Conservation (phyloP, 2,797 vertebrate genomes). For the Zalophus californianus region DNA sequence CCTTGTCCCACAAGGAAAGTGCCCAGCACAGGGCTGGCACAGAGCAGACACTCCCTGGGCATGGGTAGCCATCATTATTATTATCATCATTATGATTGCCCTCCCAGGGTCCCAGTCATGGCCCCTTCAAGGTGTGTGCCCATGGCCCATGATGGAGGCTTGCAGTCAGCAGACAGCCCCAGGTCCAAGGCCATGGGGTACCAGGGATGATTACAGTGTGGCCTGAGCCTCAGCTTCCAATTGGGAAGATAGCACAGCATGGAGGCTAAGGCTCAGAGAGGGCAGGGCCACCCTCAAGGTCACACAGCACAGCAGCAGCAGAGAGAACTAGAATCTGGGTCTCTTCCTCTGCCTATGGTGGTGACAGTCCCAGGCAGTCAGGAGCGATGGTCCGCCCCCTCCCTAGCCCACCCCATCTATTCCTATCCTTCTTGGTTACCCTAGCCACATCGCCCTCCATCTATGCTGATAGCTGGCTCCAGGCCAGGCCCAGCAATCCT, state of each 20-base stretch:
- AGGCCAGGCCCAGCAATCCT: neutral
- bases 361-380: neutral
- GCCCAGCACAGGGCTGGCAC: neutral
- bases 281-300: neutral
- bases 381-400: neutral
- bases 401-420: neutral
- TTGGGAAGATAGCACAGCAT: neutral
- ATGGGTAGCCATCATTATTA: neutral
- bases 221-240: neutral
- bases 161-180: neutral
- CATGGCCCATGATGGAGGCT: neutral
- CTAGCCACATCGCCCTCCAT: neutral
- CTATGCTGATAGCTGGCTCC: neutral
- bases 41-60: neutral
- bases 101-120: neutral
- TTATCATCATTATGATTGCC: neutral
- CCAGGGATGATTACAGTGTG: neutral
- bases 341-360: neutral
- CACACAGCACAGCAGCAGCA: neutral
- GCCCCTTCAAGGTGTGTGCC: neutral
- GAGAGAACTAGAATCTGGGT: neutral
- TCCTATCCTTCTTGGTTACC: neutral
- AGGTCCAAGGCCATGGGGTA: neutral
- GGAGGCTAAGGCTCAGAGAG: neutral
- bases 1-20: neutral